A percentile compares a stretch with the other conserved stretches of the same genome.
Evolutionary conservation across 1,140 invertebrate genomes (phyloP).

Genomic region (Platyura marginata): DNA sequence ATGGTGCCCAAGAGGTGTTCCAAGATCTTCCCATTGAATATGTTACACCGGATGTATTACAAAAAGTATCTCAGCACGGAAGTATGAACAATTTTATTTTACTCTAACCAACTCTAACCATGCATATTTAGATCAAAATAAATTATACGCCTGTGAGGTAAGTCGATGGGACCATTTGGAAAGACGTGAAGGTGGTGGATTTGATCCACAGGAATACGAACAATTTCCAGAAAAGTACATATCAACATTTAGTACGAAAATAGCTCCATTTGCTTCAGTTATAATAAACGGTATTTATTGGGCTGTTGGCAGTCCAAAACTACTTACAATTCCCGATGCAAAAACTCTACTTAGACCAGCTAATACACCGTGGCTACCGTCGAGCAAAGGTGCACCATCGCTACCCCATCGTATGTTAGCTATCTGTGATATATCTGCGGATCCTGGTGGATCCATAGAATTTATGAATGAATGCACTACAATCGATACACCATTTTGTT

Average conservation of each 20-base stretch:
- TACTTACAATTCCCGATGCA: conserved; percentile 94
- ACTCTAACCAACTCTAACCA: too few species aligned
- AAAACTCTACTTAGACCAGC: conserved; percentile 79
- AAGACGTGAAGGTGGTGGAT: conserved; percentile 76
- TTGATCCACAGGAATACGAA: conserved; percentile 82
- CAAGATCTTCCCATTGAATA: conserved; percentile 95
- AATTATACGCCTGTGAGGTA: conserved; percentile 90
- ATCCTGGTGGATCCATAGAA: conserved; percentile 97
- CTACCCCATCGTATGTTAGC: conserved; percentile 78
- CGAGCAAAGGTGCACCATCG: conserved; percentile 64
- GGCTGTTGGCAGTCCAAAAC: conserved; percentile 88
- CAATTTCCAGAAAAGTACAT: conserved; percentile 84
- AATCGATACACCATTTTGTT: conserved; percentile 95
- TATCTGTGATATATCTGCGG: conserved; percentile 97
- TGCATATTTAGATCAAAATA: conserved; percentile 63
- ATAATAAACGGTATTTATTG: conserved; percentile 98
- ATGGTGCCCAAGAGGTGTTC: conserved; percentile 93
- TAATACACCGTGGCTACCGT: conserved; percentile 82
- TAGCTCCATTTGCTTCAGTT: conserved; percentile 93
- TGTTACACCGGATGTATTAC: conserved; percentile 82
- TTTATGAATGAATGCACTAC: conserved; percentile 99
- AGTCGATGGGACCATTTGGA: conserved; percentile 83
- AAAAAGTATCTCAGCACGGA: conserved; percentile 92
- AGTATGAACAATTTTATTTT: too few species aligned
- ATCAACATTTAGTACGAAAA: conserved; percentile 92